Conservation (phyloP, 2,888 invertebrate species). For the Atherix ibis region DNA sequence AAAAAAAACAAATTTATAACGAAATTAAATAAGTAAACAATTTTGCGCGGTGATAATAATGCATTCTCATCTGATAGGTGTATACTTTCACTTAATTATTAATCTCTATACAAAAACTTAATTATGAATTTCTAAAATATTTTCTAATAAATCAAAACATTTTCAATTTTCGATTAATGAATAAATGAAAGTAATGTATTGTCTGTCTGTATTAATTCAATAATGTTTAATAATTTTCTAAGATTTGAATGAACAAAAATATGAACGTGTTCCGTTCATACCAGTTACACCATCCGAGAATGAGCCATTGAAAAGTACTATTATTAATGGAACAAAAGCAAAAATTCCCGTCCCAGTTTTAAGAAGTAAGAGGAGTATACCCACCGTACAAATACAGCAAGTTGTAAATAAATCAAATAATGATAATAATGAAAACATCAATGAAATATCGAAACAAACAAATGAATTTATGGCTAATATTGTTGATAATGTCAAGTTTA, state of each 20-base stretch:
- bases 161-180: too few species aligned
- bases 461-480: conserved; percentile 30
- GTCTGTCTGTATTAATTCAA: background rate
- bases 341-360: background rate
- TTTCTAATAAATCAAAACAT: too few species aligned
- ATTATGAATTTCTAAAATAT: too few species aligned
- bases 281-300: conserved; percentile 1
- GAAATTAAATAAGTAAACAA: too few species aligned
- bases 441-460: conserved; percentile 10
- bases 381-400: background rate
- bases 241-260: background rate
- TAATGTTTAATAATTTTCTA: background rate
- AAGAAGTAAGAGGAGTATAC: conserved; percentile 3
- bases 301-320: too few species aligned
- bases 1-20: too few species aligned
- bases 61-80: too few species aligned
- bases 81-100: too few species aligned
- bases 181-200: too few species aligned
- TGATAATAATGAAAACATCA: too few species aligned
- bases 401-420: conserved; percentile 9
- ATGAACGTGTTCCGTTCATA: background rate
- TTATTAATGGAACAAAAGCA: background rate
- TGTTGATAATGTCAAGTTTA: conserved; percentile 29
- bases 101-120: too few species aligned
- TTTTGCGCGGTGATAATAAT: too few species aligned